These are phyloP conservation scores for Pagrus major DNA, from an alignment of 2,113 vertebrate species.

Conservation along the genomic window DNA sequence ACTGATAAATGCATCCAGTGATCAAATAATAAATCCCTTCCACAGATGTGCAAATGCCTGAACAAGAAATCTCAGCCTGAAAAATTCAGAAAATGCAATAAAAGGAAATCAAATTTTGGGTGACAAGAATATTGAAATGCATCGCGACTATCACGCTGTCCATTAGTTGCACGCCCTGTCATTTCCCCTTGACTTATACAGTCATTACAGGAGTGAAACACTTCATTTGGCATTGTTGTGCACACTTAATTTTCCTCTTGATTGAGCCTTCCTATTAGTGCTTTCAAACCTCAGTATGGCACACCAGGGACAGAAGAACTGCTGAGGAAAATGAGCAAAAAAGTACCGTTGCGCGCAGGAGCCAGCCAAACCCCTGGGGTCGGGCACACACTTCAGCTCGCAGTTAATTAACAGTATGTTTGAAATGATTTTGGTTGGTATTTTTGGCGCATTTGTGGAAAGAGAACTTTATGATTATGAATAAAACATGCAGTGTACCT, in stretches of 20 bases:
- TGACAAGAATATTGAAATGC: slow-evolving; percentile 44
- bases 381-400: slow-evolving; percentile 38
- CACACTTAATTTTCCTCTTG: slow-evolving; percentile 77
- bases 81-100: slow-evolving; percentile 23
- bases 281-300: slow-evolving; percentile 32
- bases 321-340: slow-evolving; percentile 47
- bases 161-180: slow-evolving; percentile 48
- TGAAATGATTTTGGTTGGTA: slow-evolving; percentile 44
- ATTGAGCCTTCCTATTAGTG: slow-evolving; percentile 69
- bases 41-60: not conserved
- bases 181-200: slow-evolving; percentile 65
- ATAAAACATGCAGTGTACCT: slow-evolving; percentile 70
- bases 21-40: slow-evolving; percentile 26
- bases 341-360: slow-evolving; percentile 23
- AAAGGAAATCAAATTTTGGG: slow-evolving; percentile 45
- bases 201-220: slow-evolving; percentile 68
- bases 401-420: slow-evolving; percentile 72
- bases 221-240: slow-evolving; percentile 74
- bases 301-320: slow-evolving; percentile 31
- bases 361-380: slow-evolving; percentile 46
- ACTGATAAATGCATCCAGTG: not conserved
- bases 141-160: slow-evolving; percentile 36
- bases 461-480: slow-evolving; percentile 46
- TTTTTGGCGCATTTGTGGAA: slow-evolving; percentile 37
- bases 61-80: slow-evolving; percentile 12